Percentiles rank a stretch among this genome's conserved stretches.
These are phyloP conservation scores for Bombus affinis DNA, from an alignment of 1,140 invertebrate genomes.

Conservation along the genomic window DNA sequence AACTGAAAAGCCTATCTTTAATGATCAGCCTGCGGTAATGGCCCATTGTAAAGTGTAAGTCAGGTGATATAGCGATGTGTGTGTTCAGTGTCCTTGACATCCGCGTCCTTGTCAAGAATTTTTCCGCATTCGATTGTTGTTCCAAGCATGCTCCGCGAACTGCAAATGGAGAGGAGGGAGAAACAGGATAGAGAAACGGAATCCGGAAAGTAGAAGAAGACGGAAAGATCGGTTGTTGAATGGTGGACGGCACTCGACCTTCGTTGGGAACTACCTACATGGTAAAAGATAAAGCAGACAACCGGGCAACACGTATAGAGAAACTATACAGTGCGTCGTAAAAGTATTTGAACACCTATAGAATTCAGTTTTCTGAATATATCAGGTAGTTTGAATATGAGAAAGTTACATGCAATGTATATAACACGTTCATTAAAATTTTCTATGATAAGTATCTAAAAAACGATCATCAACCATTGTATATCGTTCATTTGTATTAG, in stretches of 20 bases:
- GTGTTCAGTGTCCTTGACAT: conserved; percentile 70
- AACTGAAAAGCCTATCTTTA: neutral
- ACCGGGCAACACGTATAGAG: neutral
- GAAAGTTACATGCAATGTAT: neutral
- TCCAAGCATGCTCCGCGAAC: conserved; percentile 50
- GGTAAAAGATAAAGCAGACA: neutral
- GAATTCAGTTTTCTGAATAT: neutral
- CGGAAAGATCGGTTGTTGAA: conserved; percentile 1
- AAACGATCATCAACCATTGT: too few species aligned
- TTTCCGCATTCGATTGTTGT: conserved; percentile 74
- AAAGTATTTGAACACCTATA: neutral
- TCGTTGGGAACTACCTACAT: neutral
- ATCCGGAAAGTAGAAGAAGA: neutral
- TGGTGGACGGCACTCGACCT: conserved; percentile 19
- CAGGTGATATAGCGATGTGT: conserved; percentile 61
- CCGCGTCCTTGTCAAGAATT: conserved; percentile 76
- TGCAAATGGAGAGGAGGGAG: conserved; percentile 48
- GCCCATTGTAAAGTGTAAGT: conserved; percentile 44
- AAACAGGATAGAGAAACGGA: neutral
- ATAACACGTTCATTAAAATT: too few species aligned
- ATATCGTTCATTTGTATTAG: neutral
- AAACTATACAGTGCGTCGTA: neutral
- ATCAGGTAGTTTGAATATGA: neutral
- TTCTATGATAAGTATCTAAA: too few species aligned
- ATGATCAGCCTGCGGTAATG: neutral